Evolutionary conservation across 2,113 vertebrate genomes (phyloP).

Genomic region (Ploceus nigricollis): DNA sequence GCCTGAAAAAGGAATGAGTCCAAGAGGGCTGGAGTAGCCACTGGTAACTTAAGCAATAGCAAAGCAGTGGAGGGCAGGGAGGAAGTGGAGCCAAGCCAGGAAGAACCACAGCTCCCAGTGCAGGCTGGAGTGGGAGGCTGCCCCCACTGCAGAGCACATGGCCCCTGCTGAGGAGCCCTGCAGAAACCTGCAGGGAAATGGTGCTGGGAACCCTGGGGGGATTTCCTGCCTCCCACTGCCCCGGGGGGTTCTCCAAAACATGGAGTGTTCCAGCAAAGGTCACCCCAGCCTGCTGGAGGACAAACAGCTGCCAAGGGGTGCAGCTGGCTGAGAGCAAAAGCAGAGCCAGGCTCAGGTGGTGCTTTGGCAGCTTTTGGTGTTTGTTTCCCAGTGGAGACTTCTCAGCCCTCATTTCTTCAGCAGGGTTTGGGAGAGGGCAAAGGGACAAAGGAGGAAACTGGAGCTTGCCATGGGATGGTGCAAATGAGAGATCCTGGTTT

Average conservation of each 20-base stretch:
- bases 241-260: constrained; percentile 10
- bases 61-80: neutral
- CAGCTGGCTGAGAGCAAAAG: neutral
- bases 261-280: neutral
- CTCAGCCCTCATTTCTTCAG: neutral
- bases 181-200: constrained; percentile 17
- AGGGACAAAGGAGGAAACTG: neutral
- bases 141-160: neutral
- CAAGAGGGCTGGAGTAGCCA: neutral
- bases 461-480: neutral
- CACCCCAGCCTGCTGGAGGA: neutral
- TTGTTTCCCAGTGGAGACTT: neutral
- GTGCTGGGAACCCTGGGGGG: constrained; percentile 36
- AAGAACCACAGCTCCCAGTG: neutral
- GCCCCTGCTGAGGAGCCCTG: constrained; percentile 4
- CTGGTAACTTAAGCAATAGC: neutral
- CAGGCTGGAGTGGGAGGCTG: neutral
- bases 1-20: neutral
- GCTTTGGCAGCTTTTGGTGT: neutral
- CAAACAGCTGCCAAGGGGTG: neutral
- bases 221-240: constrained; percentile 47
- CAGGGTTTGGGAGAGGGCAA: neutral
- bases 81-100: constrained; percentile 29
- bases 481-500: neutral
- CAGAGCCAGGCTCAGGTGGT: neutral